A percentile compares a stretch with the other conserved stretches of the same genome.
These are phyloP conservation scores for Agapornis roseicollis DNA, from an alignment of 2,113 vertebrate genomes.

Conservation along the genomic window DNA sequence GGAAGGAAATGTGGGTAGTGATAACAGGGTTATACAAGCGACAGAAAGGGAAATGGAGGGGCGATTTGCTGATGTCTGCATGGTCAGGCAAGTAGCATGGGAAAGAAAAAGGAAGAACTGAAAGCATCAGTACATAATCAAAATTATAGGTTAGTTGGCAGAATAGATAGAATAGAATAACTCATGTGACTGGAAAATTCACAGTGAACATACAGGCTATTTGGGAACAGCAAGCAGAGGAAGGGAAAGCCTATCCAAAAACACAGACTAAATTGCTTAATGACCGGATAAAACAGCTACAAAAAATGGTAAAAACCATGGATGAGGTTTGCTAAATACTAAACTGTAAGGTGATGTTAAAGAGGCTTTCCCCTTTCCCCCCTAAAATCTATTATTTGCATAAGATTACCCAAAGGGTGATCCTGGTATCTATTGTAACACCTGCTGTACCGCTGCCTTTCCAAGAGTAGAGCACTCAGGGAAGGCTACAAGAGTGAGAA, in stretches of 20 bases:
- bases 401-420: background rate
- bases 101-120: background rate
- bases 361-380: background rate
- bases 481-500: background rate
- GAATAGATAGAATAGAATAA: background rate
- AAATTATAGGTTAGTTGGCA: slow-evolving; percentile 1
- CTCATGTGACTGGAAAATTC: background rate
- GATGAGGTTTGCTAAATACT: background rate
- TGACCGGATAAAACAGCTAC: background rate
- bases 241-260: background rate
- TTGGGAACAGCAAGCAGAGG: background rate
- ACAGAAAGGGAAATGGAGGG: background rate
- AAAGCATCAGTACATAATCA: slow-evolving; percentile 12
- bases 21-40: slow-evolving; percentile 40
- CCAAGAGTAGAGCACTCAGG: background rate
- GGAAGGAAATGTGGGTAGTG: slow-evolving; percentile 29
- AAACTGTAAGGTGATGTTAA: background rate
- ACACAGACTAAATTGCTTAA: background rate
- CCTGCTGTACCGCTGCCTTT: background rate
- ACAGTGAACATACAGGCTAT: background rate
- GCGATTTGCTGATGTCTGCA: background rate
- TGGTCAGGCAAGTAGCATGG: background rate
- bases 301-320: background rate
- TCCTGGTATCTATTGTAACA: background rate
- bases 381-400: background rate